phyloP scores from a whole-genome alignment of 2,888 invertebrate genomes.

The Ditylenchus weischeri region DNA sequence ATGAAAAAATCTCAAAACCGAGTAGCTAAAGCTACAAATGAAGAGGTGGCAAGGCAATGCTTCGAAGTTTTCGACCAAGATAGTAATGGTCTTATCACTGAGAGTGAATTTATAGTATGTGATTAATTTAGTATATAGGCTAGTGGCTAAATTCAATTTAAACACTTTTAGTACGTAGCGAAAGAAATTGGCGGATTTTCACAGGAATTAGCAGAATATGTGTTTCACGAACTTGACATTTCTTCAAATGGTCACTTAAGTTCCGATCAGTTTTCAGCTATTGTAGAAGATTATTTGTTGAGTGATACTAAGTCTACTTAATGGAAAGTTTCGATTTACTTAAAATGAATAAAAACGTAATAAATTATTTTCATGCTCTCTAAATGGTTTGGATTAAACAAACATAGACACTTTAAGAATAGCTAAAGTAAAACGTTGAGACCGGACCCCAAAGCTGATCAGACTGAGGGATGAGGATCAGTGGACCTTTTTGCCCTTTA shows the following conservation, averaged over 20 bases:
- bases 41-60: slow-evolving; percentile 55
- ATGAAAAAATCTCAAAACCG: slow-evolving; percentile 57
- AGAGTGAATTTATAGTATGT: slow-evolving; percentile 55
- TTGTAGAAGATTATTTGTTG: slow-evolving; percentile 56
- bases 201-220: slow-evolving; percentile 55
- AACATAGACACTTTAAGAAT: too few relatives aligned
- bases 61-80: slow-evolving; percentile 57
- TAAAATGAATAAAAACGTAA: too few relatives aligned
- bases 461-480: too few relatives aligned
- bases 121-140: too few relatives aligned
- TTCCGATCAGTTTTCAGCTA: slow-evolving; percentile 55
- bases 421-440: too few relatives aligned
- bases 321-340: too few relatives aligned
- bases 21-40: slow-evolving; percentile 48
- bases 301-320: slow-evolving; percentile 1
- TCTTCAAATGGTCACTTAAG: slow-evolving; percentile 56
- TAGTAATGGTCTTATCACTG: slow-evolving; percentile 52
- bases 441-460: too few relatives aligned
- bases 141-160: neutral
- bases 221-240: slow-evolving; percentile 58
- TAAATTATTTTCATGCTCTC: too few relatives aligned
- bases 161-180: slow-evolving; percentile 51
- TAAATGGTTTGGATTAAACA: too few relatives aligned
- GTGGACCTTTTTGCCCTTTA: too few relatives aligned
- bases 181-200: slow-evolving; percentile 57